Evolutionary conservation across 1,140 invertebrate genomes (phyloP), one percentile per base, ranked within the genome.

Genomic region (Sinonovacula constricta): DNA sequence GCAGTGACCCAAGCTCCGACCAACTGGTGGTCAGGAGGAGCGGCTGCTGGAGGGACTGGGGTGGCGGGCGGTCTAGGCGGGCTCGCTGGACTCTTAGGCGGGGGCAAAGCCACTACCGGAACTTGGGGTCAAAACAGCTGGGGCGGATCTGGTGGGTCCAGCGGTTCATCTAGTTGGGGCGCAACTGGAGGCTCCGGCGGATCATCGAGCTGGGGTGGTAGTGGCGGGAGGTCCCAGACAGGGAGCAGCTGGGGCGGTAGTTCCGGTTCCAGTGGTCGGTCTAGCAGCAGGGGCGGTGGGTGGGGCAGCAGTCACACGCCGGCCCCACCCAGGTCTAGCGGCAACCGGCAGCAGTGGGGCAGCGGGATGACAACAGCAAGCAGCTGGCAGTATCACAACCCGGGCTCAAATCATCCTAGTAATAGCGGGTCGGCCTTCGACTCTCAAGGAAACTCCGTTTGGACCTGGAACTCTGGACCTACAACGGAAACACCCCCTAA

Each of bases 1-100:
- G 63, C 72, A 10, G 72, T 59, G 15, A 76, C 72, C 14, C 72
- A 67, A 45, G 72, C 72, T 3, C 72, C 72, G 53, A 39, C 53
- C 22, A 45, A 51, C 2, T 63, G 60, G 36, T 56, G 45, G 49
- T 70, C 49, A 34, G 1, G 10, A 0, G 51, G 5, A n/a, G 49
- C 39, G 39, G 39, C 39, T 45, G 39, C 39, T 10, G 39, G 39
- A 7, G 39, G 39, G 7, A 18, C 39, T 45, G 39, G 39, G 39
- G n/a, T n/a, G n/a, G n/a, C n/a, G n/a, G n/a, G n/a, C n/a, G n/a
- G n/a, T n/a, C n/a, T n/a, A n/a, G n/a, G n/a, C n/a, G n/a, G n/a
- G n/a, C n/a, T n/a, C n/a, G n/a, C n/a, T n/a, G n/a, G n/a, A n/a
- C n/a, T n/a, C n/a, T n/a, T n/a, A n/a, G n/a, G n/a, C n/a, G n/a